Conservation (phyloP, 2,113 vertebrate genomes). For the Anarhynchus alexandrinus region DNA sequence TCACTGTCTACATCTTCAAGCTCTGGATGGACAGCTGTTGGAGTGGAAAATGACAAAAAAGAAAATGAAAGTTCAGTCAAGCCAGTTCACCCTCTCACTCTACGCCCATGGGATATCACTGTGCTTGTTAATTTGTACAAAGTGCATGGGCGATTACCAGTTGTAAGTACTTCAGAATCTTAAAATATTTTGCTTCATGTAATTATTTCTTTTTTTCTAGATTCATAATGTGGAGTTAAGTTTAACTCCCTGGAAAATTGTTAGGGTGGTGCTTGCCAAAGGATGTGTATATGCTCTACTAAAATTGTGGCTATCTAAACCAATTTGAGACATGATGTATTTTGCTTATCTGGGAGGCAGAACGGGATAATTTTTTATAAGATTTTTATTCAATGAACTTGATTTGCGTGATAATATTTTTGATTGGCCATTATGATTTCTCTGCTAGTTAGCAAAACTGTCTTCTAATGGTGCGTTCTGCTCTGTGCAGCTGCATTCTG, state of each 20-base stretch:
- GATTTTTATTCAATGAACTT: neutral
- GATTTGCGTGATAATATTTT: neutral
- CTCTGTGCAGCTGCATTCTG: neutral
- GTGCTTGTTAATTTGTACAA: conserved; percentile 95
- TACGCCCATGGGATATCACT: conserved; percentile 97
- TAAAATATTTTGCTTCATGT: neutral
- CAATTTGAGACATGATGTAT: neutral
- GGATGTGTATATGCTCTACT: neutral
- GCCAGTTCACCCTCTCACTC: conserved; percentile 81
- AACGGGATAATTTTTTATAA: neutral
- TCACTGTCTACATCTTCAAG: conserved; percentile 90
- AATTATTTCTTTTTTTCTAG: neutral
- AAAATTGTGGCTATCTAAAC: neutral
- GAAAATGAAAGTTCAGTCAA: conserved; percentile 73
- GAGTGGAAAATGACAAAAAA: conserved; percentile 80
- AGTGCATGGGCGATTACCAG: conserved; percentile 91
- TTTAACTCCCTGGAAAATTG: neutral
- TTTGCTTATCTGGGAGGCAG: neutral
- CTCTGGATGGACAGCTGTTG: conserved; percentile 92
- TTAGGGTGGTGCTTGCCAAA: neutral
- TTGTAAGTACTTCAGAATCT: conserved; percentile 75
- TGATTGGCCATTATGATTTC: neutral
- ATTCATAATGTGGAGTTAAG: neutral
- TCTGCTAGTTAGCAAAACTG: neutral
- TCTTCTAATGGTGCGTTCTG: neutral